Evolutionary conservation across 2,797 vertebrate species (phyloP).

Genomic region (Sebastes alutus): DNA sequence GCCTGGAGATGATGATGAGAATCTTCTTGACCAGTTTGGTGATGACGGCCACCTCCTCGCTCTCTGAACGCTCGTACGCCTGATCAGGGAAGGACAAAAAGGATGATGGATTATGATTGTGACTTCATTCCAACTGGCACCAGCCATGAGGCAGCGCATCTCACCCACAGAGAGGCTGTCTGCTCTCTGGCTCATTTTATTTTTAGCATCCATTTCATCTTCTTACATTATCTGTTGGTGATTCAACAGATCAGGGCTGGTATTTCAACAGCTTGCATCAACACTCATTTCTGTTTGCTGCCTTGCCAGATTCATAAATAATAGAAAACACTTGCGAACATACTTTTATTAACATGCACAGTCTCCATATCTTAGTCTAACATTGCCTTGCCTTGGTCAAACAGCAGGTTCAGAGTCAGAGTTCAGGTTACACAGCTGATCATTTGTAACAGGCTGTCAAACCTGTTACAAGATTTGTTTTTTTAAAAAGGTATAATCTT

Average conservation of each 20-base stretch:
- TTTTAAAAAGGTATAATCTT: not conserved
- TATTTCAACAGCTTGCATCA: conserved; percentile 28
- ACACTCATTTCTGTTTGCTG: not conserved
- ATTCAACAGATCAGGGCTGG: conserved; percentile 13
- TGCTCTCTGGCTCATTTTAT: conserved; percentile 23
- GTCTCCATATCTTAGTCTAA: conserved; percentile 32
- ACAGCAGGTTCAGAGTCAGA: conserved; percentile 16
- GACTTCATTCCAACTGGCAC: conserved; percentile 24
- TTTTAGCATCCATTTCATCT: conserved; percentile 52
- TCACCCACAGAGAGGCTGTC: conserved; percentile 3
- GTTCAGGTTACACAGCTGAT: not conserved
- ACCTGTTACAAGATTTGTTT: not conserved
- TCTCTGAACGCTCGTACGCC: conserved; percentile 93
- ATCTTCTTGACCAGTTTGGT: conserved; percentile 91
- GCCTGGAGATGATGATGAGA: conserved; percentile 92
- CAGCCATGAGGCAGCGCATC: not conserved
- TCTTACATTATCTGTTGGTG: conserved; percentile 26
- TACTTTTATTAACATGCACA: not conserved
- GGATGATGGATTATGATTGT: conserved; percentile 20
- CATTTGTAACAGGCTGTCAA: not conserved
- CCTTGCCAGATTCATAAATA: conserved; percentile 14
- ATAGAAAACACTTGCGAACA: not conserved
- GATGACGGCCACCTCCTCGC: conserved; percentile 89
- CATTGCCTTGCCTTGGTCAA: conserved; percentile 31
- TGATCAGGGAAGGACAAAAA: conserved; percentile 56